Evolutionary conservation across 2,797 vertebrate species (phyloP).

Genomic region (Morelia viridis): DNA sequence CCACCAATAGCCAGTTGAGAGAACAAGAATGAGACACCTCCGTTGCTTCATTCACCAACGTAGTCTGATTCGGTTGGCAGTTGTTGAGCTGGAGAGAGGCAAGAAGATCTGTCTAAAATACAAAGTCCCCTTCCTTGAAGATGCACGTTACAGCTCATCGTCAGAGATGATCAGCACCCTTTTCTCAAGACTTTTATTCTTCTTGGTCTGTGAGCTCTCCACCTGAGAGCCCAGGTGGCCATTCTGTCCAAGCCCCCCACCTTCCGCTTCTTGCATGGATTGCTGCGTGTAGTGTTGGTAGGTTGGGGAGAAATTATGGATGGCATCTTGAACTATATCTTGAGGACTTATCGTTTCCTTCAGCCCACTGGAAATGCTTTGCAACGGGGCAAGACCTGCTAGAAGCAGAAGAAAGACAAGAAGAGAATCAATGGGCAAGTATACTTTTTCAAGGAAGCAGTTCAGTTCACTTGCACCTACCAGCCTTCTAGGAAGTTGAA

Average conservation of each 20-base stretch:
- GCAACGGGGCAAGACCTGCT: slow-evolving; percentile 87
- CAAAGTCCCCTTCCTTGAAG: neutral
- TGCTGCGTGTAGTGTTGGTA: slow-evolving; percentile 96
- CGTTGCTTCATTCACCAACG: neutral
- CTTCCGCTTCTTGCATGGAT: slow-evolving; percentile 87
- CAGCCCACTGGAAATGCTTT: slow-evolving; percentile 94
- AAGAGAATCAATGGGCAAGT: neutral
- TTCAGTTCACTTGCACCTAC: neutral
- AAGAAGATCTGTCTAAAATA: neutral
- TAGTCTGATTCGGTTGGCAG: neutral
- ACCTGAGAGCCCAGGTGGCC: slow-evolving; percentile 61
- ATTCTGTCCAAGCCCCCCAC: slow-evolving; percentile 70
- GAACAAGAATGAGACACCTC: no score
- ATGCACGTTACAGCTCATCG: slow-evolving; percentile 82
- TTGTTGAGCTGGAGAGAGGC: neutral
- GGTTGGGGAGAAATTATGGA: slow-evolving; percentile 91
- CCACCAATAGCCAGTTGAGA: neutral
- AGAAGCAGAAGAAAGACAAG: slow-evolving; percentile 31
- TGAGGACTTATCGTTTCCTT: slow-evolving; percentile 95
- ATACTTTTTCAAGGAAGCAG: neutral
- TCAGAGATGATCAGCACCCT: slow-evolving; percentile 88
- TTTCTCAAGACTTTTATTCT: slow-evolving; percentile 85
- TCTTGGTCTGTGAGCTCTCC: slow-evolving; percentile 60
- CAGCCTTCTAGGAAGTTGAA: neutral
- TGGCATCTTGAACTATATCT: slow-evolving; percentile 95